phyloP scores from a whole-genome alignment of 2,797 vertebrate species.

The Arvicola amphibius region DNA sequence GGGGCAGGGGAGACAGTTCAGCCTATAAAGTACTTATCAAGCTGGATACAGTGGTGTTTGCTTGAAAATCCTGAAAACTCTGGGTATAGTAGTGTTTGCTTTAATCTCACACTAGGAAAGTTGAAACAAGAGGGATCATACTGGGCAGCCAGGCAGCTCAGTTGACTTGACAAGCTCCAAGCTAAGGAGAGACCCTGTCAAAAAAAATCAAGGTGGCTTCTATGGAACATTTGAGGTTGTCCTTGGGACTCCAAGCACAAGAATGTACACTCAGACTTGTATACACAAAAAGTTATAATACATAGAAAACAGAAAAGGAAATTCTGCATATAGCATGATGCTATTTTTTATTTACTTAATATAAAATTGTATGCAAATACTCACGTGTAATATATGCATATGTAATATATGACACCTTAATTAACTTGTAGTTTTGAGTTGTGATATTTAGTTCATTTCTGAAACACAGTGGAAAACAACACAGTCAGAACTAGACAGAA shows the following conservation, averaged over 20 bases:
- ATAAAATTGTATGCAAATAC: neutral
- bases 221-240: neutral
- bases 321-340: slow-evolving; percentile 13
- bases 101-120: neutral
- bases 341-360: neutral
- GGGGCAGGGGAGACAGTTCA: neutral
- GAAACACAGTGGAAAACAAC: neutral
- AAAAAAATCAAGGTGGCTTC: neutral
- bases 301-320: slow-evolving; percentile 16
- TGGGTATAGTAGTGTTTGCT: neutral
- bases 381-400: neutral
- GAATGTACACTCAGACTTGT: neutral
- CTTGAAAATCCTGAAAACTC: neutral
- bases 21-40: neutral
- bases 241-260: neutral
- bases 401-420: neutral
- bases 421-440: slow-evolving; percentile 50
- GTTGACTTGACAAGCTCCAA: neutral
- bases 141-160: neutral
- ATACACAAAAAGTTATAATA: neutral
- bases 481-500: neutral
- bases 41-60: neutral
- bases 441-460: slow-evolving; percentile 1
- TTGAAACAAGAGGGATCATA: neutral
- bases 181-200: neutral